Conservation (phyloP, 2,113 vertebrate species). For the Corythornis vintsioides region DNA sequence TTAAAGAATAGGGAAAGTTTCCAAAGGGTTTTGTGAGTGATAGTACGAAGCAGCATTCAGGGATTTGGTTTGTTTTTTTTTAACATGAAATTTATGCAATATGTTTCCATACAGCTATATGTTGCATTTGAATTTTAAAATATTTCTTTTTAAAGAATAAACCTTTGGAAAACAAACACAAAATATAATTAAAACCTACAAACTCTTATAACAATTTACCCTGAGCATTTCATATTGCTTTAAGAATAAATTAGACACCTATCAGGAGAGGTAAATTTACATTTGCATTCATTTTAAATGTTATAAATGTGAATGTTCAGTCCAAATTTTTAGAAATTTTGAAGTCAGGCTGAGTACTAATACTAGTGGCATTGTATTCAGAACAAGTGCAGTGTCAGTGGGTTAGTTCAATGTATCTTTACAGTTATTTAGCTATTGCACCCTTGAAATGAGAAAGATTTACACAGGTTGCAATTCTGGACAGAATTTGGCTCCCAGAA, state of each 20-base stretch:
- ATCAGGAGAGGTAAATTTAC: neutral
- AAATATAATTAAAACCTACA: neutral
- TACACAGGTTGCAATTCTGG: neutral
- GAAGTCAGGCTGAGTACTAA: neutral
- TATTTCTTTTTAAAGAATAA: neutral
- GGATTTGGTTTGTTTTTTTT: neutral
- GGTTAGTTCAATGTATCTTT: neutral
- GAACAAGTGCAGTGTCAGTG: rapidly evolving
- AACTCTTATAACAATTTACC: neutral
- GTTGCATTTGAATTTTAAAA: neutral
- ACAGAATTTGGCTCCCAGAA: neutral
- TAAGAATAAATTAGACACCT: neutral
- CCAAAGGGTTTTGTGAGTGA: neutral
- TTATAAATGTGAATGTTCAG: neutral
- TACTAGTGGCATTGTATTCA: neutral
- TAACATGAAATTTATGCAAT: neutral
- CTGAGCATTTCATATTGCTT: neutral
- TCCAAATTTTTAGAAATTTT: neutral
- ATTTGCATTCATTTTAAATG: neutral
- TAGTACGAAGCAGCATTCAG: neutral
- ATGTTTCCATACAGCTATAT: neutral
- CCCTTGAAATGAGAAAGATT: neutral
- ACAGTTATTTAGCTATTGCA: neutral
- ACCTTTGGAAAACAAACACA: neutral
- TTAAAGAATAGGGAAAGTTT: conserved; percentile 2